These are phyloP conservation scores for Heliornis fulica DNA, from an alignment of 2,113 vertebrate species.

Conservation along the genomic window DNA sequence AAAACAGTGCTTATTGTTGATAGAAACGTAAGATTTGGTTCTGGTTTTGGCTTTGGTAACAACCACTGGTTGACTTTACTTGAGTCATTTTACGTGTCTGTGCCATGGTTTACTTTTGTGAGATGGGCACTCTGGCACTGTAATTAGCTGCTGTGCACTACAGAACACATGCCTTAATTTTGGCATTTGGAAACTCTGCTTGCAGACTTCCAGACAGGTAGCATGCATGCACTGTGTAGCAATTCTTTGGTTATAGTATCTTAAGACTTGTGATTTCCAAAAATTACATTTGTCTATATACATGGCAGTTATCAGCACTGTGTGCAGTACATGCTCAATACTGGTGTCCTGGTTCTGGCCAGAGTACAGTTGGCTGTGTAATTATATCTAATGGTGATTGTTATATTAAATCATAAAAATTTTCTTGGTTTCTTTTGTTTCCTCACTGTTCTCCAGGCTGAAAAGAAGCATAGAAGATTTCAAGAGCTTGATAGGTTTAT, in stretches of 20 bases:
- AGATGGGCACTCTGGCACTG: not conserved
- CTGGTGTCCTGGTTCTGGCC: too few relatives aligned
- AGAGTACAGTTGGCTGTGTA: not conserved
- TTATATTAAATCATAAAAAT: not conserved
- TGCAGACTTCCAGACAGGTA: too few relatives aligned
- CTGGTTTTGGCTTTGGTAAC: not conserved
- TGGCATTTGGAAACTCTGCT: not conserved
- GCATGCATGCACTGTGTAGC: not conserved
- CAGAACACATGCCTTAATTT: not conserved
- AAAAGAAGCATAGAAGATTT: slow-evolving; percentile 97
- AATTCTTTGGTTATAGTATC: not conserved
- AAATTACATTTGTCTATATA: not conserved
- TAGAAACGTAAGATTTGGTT: not conserved
- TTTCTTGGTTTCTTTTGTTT: not conserved
- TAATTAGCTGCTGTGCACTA: not conserved
- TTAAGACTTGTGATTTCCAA: not conserved
- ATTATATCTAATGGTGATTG: not conserved
- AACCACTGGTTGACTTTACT: not conserved
- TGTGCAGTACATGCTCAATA: not conserved
- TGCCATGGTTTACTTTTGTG: not conserved
- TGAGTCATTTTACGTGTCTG: not conserved
- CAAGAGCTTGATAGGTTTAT: slow-evolving; percentile 99
- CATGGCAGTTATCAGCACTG: not conserved
- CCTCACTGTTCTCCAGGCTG: slow-evolving; percentile 80
- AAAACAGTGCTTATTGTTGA: not conserved